phyloP scores from a whole-genome alignment of 2,113 vertebrate genomes.

The Urocolius indicus region DNA sequence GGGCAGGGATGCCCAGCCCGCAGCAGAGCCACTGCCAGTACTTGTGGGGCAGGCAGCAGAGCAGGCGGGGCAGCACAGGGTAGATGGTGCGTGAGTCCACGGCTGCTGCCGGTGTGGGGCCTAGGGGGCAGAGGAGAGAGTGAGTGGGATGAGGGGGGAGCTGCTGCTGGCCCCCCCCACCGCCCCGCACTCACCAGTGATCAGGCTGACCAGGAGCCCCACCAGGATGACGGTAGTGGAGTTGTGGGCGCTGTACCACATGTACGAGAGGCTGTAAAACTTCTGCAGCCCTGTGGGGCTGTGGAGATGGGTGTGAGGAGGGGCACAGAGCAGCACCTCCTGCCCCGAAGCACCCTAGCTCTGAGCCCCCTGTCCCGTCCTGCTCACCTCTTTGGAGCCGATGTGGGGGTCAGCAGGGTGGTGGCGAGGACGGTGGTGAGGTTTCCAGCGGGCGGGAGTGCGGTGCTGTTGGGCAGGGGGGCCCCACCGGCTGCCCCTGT shows the following conservation, averaged over 20 bases:
- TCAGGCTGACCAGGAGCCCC: slow-evolving; percentile 89
- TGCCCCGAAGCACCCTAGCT: fast-evolving
- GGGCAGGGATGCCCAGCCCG: slow-evolving; percentile 60
- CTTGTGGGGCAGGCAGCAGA: slow-evolving; percentile 84
- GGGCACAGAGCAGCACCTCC: fast-evolving
- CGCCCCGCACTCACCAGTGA: slow-evolving; percentile 81
- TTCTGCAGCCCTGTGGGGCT: slow-evolving; percentile 84
- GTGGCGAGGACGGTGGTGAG: slow-evolving; percentile 71
- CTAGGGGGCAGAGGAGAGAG: slow-evolving; percentile 41
- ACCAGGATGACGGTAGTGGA: slow-evolving; percentile 91
- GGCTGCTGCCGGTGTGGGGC: slow-evolving; percentile 83
- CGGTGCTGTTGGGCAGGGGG: slow-evolving; percentile 55
- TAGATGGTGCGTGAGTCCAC: slow-evolving; percentile 89
- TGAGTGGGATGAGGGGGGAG: neutral
- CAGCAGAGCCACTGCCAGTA: slow-evolving; percentile 83
- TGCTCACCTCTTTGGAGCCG: slow-evolving; percentile 72
- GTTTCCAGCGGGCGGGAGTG: slow-evolving; percentile 61
- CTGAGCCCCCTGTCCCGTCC: fast-evolving
- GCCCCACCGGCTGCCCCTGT: neutral
- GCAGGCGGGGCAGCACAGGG: slow-evolving; percentile 83
- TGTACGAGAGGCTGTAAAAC: slow-evolving; percentile 91
- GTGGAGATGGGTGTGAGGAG: neutral
- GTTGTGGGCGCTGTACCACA: slow-evolving; percentile 98
- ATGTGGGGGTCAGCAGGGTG: slow-evolving; percentile 46
- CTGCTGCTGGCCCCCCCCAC: fast-evolving